A percentile compares a stretch with the other conserved stretches of the same genome.
phyloP scores from a whole-genome alignment of 2,113 vertebrate species.

The Nothocercus julius region DNA sequence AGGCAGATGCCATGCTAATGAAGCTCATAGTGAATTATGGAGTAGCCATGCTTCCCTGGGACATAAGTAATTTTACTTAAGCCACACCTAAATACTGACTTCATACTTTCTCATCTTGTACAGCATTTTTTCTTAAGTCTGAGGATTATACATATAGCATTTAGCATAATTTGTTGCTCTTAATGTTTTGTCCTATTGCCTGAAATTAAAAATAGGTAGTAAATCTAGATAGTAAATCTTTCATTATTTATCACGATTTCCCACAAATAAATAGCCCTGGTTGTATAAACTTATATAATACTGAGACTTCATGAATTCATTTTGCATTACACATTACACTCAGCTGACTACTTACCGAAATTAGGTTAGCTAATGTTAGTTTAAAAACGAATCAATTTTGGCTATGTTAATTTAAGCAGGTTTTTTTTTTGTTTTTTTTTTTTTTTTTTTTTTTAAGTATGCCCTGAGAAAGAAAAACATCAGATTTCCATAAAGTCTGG shows the following conservation, averaged over 20 bases:
- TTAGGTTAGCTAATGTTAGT: not conserved
- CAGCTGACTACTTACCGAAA: not conserved
- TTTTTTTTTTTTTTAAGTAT: not conserved
- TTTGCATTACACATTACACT: not conserved
- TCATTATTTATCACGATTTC: not conserved
- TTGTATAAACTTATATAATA: not conserved
- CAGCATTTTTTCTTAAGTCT: not conserved
- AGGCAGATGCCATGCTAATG: not conserved
- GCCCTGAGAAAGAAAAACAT: too few relatives aligned
- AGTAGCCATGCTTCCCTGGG: not conserved
- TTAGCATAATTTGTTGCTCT: not conserved
- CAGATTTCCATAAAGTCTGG: not conserved
- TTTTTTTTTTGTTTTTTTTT: not conserved
- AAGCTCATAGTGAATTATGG: not conserved
- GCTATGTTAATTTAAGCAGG: not conserved
- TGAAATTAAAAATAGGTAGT: not conserved
- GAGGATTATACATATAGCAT: not conserved
- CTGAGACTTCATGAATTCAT: not conserved
- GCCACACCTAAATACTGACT: not conserved
- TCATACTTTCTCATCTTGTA: not conserved
- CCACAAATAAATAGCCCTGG: not conserved
- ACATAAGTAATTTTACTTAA: not conserved
- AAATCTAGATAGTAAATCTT: not conserved
- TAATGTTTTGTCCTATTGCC: not conserved
- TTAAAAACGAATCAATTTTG: not conserved